Evolutionary conservation across 2,888 invertebrate genomes (phyloP), one percentile per base, ranked within the genome.

Genomic region (Trileptium ribeirensis): DNA sequence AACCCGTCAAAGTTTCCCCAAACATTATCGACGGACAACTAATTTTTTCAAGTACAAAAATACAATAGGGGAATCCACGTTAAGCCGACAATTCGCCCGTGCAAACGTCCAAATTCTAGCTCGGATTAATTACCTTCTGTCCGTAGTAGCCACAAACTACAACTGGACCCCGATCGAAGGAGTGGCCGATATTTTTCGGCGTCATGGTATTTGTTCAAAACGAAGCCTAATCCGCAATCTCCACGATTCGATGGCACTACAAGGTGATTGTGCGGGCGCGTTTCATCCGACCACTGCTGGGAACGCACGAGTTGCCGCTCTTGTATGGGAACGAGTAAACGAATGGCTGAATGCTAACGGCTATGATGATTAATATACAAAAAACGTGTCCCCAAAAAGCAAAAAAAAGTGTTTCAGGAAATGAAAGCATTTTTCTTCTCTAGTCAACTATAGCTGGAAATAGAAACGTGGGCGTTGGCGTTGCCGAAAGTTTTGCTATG

Each of bases 201-300:
- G 38, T 33, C 82, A 83, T 74, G 86, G 86, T 33, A 80, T 86
- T 34, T 87, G 87, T 80, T 85, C 86, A 0, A 83, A 81, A n/a
- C 37, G 82, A 2, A 80, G 85, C 39, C 75, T 86, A 67, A 86
- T 86, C 79, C 79, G 79, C 3, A 37, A 31, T 34, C 67, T 39
- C 15, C 31, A 24, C 3, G 37, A 75, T 15, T 75, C 77, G 39
- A n/a, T 37, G 2, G n/a, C 34, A n/a, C 39, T 75, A 0, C 86
- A 86, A 81, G 85, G 85, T n/a, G 84, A 86, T 79, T 78, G 83
- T 38, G 81, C 82, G 74, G 86, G 86, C 51, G 84, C 84, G 29
- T 86, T 86, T 74, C 86, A 86, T 82, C 86, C 86, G 1, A 85
- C 81, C 34, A 84, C 83, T 79, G 83, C 83, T 37, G 86, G 84